phyloP scores from a whole-genome alignment of 2,113 vertebrate genomes.

The Mastomys natalensis region DNA sequence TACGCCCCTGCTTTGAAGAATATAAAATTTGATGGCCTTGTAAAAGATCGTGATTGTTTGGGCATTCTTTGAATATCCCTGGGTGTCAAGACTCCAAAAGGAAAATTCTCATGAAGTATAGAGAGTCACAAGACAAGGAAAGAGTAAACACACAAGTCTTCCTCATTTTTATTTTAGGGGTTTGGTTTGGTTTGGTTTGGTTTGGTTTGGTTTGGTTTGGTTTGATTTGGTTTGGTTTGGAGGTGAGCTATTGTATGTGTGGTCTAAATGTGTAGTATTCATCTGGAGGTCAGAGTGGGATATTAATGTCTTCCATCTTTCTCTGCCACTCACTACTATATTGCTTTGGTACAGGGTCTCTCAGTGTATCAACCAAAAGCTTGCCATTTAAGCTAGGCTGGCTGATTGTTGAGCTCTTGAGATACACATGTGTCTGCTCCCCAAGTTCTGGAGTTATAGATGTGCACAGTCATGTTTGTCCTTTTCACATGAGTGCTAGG shows the following conservation, averaged over 20 bases:
- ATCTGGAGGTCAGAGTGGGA: not conserved
- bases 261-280: not conserved
- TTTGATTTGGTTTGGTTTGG: not conserved
- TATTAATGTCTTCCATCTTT: not conserved
- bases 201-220: not conserved
- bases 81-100: not conserved
- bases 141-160: not conserved
- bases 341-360: not conserved
- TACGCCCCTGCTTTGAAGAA: not conserved
- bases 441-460: not conserved
- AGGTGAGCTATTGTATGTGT: not conserved
- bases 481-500: not conserved
- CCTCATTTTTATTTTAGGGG: not conserved
- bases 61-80: not conserved
- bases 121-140: not conserved
- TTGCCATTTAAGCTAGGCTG: not conserved
- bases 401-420: not conserved
- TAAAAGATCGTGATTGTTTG: not conserved
- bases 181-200: not conserved
- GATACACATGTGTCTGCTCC: not conserved
- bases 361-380: not conserved
- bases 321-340: not conserved
- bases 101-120: not conserved
- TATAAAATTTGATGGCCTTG: constrained; percentile 9
- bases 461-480: too few species aligned